These are phyloP conservation scores for Campylomormyrus numenius DNA, from an alignment of 2,113 vertebrate genomes.

Conservation along the genomic window DNA sequence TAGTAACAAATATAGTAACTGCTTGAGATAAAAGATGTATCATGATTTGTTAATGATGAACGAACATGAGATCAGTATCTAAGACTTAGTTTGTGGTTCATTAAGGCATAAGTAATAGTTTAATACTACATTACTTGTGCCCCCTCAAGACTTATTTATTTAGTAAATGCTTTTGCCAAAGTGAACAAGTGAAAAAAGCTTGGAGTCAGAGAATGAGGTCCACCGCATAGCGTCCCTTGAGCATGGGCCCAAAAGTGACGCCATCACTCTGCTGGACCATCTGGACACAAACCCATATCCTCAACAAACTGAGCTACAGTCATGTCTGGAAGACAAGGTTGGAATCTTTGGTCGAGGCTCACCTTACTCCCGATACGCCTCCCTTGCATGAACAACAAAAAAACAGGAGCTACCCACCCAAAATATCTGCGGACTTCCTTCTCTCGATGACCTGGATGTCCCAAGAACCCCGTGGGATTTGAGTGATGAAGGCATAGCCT, in stretches of 20 bases:
- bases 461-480: conserved; percentile 88
- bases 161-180: background rate
- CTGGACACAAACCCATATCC: background rate
- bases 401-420: conserved; percentile 65
- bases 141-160: background rate
- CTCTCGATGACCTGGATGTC: conserved; percentile 95
- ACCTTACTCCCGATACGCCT: background rate
- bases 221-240: too few species aligned
- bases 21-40: background rate
- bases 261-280: background rate
- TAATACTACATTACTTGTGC: background rate
- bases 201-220: background rate
- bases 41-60: background rate
- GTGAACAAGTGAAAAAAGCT: background rate
- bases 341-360: background rate
- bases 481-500: conserved; percentile 91
- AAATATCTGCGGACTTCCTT: conserved; percentile 88
- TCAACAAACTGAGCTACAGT: background rate
- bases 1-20: background rate
- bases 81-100: background rate
- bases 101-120: background rate
- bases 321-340: background rate
- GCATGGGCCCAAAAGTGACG: background rate
- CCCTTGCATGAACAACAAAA: background rate
- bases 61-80: background rate